phyloP scores from a whole-genome alignment of 2,797 vertebrate genomes.

The Macrochelys suwanniensis region DNA sequence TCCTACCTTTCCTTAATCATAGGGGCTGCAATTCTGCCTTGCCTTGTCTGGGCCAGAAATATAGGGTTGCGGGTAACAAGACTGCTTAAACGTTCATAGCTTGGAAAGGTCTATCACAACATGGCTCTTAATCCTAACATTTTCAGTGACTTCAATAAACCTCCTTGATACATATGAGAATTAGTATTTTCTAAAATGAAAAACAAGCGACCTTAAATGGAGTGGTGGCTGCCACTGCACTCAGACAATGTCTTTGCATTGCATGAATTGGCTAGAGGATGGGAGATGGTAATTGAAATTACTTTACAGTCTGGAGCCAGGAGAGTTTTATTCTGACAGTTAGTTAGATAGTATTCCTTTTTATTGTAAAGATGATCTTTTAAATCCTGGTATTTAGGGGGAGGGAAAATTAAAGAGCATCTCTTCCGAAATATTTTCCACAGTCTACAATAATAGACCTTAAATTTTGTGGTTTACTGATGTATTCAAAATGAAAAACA shows the following conservation, averaged over 20 bases:
- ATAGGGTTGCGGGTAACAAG: neutral
- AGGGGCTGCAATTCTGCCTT: neutral
- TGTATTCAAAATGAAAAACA: conserved; percentile 28
- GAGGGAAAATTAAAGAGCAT: neutral
- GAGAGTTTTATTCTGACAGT: neutral
- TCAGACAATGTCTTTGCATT: neutral
- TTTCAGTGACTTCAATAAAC: neutral
- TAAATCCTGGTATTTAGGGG: neutral
- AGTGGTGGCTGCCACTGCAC: neutral
- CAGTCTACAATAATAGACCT: neutral
- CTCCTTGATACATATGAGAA: neutral
- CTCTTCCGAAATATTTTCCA: neutral
- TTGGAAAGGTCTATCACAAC: neutral
- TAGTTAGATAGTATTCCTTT: neutral
- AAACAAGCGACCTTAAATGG: neutral
- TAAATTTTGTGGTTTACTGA: neutral
- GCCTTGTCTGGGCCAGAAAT: neutral
- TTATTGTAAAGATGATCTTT: neutral
- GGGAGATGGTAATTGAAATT: neutral
- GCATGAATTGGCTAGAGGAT: neutral
- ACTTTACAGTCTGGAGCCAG: neutral
- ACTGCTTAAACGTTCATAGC: neutral
- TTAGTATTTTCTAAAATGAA: neutral
- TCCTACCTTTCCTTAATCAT: neutral
- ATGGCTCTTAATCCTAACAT: neutral